Percentiles rank a stretch among this genome's conserved stretches.
Evolutionary conservation across 1,140 invertebrate species (phyloP).

Genomic region (Caenorhabditis remanei): DNA sequence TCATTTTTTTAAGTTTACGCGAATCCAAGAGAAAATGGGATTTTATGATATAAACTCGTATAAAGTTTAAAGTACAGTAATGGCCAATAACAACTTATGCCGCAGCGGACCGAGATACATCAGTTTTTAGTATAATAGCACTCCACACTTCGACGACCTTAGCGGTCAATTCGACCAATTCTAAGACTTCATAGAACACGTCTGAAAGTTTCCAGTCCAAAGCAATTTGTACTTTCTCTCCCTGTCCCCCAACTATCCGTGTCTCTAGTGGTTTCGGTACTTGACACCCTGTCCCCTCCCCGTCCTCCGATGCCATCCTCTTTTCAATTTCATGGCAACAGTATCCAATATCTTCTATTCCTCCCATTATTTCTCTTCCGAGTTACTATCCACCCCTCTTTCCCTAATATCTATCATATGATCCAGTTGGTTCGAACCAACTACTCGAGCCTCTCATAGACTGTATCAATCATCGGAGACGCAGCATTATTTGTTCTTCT

Average conservation of each 20-base stretch:
- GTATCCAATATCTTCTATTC: conserved; percentile 30
- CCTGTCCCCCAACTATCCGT: neutral
- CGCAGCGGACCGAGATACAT: no score
- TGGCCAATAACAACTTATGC: no score
- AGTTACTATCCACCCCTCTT: conserved; percentile 12
- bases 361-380: neutral
- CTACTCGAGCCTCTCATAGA: conserved; percentile 27
- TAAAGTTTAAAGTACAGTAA: no score
- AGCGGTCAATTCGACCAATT: no score
- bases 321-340: conserved; percentile 38
- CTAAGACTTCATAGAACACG: no score
- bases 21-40: no score
- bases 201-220: neutral
- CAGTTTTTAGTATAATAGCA: no score
- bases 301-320: neutral
- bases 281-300: neutral
- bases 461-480: conserved; percentile 5
- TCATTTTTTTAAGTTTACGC: no score
- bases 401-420: conserved; percentile 52
- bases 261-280: conserved; percentile 43
- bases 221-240: neutral
- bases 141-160: no score
- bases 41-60: no score
- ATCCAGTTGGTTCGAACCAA: conserved; percentile 52
- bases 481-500: conserved; percentile 44